A percentile compares a stretch with the other conserved stretches of the same genome.
Evolutionary conservation across 2,113 vertebrate species (phyloP).

Genomic region (Melanostigma gelatinosum): DNA sequence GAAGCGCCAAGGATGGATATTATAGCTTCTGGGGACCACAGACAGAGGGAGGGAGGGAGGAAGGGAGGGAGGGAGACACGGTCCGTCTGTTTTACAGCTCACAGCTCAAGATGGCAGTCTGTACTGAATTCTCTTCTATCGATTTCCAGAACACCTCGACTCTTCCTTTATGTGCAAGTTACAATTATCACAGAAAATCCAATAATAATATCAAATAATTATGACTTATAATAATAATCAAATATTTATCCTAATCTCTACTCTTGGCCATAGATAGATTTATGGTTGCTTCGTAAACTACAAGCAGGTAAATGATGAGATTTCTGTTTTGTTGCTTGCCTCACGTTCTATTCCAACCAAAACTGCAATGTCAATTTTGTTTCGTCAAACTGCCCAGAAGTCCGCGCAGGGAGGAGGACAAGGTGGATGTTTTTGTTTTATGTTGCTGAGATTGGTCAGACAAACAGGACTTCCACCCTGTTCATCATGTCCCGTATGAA

Average conservation of each 20-base stretch:
- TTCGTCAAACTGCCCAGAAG: neutral
- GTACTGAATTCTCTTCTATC: constrained; percentile 80
- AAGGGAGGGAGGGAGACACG: constrained; percentile 53
- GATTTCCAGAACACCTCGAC: constrained; percentile 75
- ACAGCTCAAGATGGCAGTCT: constrained; percentile 86
- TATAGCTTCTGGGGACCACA: constrained; percentile 88
- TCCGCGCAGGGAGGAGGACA: neutral
- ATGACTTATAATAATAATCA: neutral
- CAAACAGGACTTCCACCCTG: too few species aligned
- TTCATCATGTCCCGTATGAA: too few species aligned
- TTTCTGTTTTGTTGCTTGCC: neutral
- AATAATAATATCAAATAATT: neutral
- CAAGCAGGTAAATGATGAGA: neutral
- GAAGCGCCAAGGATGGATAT: constrained; percentile 91
- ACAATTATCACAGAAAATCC: constrained; percentile 22
- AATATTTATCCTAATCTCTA: neutral
- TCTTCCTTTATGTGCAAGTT: constrained; percentile 57
- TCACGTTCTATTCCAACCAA: neutral
- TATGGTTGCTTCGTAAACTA: neutral
- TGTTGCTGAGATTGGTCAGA: neutral
- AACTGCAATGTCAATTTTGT: neutral
- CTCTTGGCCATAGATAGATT: neutral
- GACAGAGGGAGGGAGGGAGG: constrained; percentile 67
- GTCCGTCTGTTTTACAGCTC: constrained; percentile 86
- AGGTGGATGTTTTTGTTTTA: neutral